phyloP scores from a whole-genome alignment of 2,113 vertebrate species.

The Sylvietta virens region DNA sequence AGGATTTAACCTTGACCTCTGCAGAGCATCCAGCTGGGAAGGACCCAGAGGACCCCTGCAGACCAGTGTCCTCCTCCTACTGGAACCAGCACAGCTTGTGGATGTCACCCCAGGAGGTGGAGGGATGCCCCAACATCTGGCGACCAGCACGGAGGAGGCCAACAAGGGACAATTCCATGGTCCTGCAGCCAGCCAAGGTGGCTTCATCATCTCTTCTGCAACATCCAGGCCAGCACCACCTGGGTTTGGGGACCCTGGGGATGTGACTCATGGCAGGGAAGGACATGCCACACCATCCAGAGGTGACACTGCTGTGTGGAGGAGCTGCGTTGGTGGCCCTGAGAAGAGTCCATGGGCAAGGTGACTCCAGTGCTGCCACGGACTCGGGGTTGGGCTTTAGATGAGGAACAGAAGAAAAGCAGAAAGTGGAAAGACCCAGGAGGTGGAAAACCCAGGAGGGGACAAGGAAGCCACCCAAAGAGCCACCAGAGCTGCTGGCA shows the following conservation, averaged over 20 bases:
- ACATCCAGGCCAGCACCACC: too few species aligned
- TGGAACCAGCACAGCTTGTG: neutral
- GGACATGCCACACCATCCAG: neutral
- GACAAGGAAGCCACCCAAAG: neutral
- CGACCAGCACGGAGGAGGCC: neutral
- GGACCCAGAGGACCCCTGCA: neutral
- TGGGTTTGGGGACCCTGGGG: neutral
- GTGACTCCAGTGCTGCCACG: neutral
- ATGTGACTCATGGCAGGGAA: accelerated
- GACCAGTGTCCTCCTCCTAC: neutral
- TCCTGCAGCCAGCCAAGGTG: neutral
- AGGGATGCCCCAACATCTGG: neutral
- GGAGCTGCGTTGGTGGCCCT: accelerated
- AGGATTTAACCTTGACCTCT: neutral
- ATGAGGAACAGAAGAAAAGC: neutral
- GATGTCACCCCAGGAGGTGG: neutral
- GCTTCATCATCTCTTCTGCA: neutral
- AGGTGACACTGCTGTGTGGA: accelerated
- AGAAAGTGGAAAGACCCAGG: neutral
- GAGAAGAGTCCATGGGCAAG: accelerated
- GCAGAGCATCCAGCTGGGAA: neutral
- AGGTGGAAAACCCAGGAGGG: neutral
- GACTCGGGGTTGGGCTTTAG: neutral
- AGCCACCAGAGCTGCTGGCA: neutral
- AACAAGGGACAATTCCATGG: neutral